These are phyloP conservation scores for Galbula dea DNA, from an alignment of 2,113 vertebrate species.

Conservation along the genomic window DNA sequence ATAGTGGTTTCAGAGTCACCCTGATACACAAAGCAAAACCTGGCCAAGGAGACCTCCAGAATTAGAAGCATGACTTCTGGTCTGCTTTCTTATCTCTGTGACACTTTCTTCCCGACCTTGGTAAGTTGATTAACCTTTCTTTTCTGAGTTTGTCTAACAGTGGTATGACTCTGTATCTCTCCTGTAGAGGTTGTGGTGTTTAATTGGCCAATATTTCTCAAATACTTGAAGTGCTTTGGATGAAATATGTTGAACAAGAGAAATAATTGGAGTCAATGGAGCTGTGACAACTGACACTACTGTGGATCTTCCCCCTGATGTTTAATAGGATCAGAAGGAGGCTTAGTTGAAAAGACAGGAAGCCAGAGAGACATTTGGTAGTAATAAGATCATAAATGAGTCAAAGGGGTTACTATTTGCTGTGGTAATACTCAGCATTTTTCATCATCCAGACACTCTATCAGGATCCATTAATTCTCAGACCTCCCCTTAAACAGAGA, in stretches of 20 bases:
- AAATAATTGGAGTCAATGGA: constrained; percentile 56
- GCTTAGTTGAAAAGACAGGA: constrained; percentile 32
- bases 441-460: constrained; percentile 6
- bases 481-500: not conserved
- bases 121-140: constrained; percentile 12
- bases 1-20: not conserved
- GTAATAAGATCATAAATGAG: constrained; percentile 53
- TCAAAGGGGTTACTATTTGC: constrained; percentile 44
- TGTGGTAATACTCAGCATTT: not conserved
- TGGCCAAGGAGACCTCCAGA: not conserved
- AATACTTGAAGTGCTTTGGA: not conserved
- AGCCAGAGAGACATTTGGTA: constrained; percentile 10
- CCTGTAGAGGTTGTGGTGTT: not conserved
- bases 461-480: constrained; percentile 22
- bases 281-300: constrained; percentile 33
- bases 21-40: not conserved
- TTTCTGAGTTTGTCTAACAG: not conserved
- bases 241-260: constrained; percentile 23
- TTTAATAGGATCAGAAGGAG: constrained; percentile 49
- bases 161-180: not conserved
- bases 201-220: constrained; percentile 24
- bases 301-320: not conserved
- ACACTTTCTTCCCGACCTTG: not conserved
- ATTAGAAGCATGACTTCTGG: not conserved
- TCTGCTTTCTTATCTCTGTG: not conserved